These are phyloP conservation scores for Metopia argyrocephala DNA, from an alignment of 2,888 invertebrate species.

Conservation along the genomic window DNA sequence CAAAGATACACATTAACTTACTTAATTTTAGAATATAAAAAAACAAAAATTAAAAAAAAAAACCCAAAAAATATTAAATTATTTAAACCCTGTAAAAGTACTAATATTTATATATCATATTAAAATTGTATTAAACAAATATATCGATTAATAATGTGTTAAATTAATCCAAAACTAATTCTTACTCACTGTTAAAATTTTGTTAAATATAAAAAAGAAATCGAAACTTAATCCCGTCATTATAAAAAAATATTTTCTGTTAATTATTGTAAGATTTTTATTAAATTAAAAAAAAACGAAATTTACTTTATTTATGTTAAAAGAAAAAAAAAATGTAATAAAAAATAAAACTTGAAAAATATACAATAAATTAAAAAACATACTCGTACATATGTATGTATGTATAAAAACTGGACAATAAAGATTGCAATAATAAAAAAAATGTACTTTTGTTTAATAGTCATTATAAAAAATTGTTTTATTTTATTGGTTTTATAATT, in stretches of 20 bases:
- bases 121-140: no score
- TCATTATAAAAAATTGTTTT: no score
- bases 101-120: not conserved
- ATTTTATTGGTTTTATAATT: no score
- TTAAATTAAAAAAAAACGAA: conserved; percentile 8
- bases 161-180: not conserved
- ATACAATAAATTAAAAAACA: conserved; percentile 46
- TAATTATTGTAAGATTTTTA: not conserved
- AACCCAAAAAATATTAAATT: not conserved
- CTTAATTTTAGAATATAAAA: not conserved
- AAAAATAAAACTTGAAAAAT: conserved; percentile 9
- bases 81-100: not conserved
- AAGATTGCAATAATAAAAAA: conserved; percentile 24
- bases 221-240: not conserved
- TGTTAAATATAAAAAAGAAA: not conserved
- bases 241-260: conserved; percentile 16
- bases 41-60: not conserved
- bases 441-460: no score
- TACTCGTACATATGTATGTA: no score
- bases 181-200: conserved; percentile 8
- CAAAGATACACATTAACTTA: not conserved
- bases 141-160: not conserved
- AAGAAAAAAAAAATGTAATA: not conserved
- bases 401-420: conserved; percentile 34
- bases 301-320: conserved; percentile 30